Percentiles rank a stretch among this genome's conserved stretches.
These are phyloP conservation scores for Moxostoma hubbsi DNA, from an alignment of 2,797 vertebrate genomes.

Conservation along the genomic window DNA sequence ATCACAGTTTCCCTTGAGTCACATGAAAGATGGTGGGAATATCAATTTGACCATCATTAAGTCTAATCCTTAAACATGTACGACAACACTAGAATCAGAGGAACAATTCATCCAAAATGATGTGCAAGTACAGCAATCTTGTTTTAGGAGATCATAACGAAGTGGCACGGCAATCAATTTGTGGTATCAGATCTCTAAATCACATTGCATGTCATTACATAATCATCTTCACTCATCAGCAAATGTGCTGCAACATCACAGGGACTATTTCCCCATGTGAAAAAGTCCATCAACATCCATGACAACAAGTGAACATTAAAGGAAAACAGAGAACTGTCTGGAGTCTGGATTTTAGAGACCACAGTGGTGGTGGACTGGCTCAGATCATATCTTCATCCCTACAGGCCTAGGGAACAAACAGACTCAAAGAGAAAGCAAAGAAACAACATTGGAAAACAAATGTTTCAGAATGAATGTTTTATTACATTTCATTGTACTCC, in stretches of 20 bases:
- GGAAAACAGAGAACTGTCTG: conserved; percentile 29
- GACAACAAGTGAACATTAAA: conserved; percentile 46
- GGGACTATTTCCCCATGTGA: conserved; percentile 44
- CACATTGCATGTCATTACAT: conserved; percentile 37
- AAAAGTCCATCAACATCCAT: conserved; percentile 49
- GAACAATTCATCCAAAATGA: conserved; percentile 30
- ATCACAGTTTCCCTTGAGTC: not conserved
- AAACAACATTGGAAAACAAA: not conserved
- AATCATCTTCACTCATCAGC: conserved; percentile 42
- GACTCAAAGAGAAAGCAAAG: not conserved
- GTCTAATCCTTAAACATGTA: not conserved
- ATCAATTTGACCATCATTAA: not conserved
- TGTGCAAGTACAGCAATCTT: conserved; percentile 16
- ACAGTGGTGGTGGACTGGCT: conserved; percentile 21
- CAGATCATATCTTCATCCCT: conserved; percentile 38
- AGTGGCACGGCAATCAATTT: not conserved
- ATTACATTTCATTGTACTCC: not conserved
- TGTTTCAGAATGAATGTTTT: not conserved
- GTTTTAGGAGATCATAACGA: conserved; percentile 30
- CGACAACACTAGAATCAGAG: conserved; percentile 12
- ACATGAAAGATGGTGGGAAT: conserved; percentile 5
- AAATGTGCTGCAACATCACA: conserved; percentile 24
- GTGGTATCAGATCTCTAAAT: conserved; percentile 43
- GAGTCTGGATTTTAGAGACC: conserved; percentile 42
- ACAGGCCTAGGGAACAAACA: conserved; percentile 1